Evolutionary conservation across 2,888 invertebrate genomes (phyloP).

Genomic region (Syrphus vitripennis): DNA sequence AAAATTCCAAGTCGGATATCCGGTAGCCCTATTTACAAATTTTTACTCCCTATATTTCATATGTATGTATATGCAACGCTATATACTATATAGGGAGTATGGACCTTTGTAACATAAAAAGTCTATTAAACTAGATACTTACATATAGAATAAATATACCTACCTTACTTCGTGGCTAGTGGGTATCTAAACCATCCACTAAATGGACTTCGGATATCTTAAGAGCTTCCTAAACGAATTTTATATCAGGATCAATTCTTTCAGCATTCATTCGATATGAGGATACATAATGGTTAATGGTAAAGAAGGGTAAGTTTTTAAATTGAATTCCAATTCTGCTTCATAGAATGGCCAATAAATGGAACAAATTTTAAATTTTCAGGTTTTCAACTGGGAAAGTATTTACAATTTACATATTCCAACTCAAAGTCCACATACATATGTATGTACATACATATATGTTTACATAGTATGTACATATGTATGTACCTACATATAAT

Average conservation of each 20-base stretch:
- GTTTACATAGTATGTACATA: not conserved
- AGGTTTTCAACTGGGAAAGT: not conserved
- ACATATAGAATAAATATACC: no score
- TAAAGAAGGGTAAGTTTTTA: not conserved
- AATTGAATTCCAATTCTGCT: slow-evolving; percentile 59
- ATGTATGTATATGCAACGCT: not conserved
- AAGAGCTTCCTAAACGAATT: slow-evolving; percentile 9
- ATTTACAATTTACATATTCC: not conserved
- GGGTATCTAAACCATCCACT: slow-evolving; percentile 7
- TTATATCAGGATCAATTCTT: not conserved
- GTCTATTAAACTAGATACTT: slow-evolving; percentile 23
- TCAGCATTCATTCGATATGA: slow-evolving; percentile 4
- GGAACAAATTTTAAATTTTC: not conserved
- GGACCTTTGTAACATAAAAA: not conserved
- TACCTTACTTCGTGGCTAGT: not conserved
- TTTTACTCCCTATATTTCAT: no score
- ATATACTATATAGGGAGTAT: not conserved
- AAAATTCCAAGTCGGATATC: not conserved
- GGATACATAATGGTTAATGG: slow-evolving; percentile 6
- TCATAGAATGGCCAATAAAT: slow-evolving; percentile 18
- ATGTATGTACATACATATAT: no score
- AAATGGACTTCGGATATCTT: slow-evolving; percentile 28
- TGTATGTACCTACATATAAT: not conserved
- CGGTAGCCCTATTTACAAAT: no score
- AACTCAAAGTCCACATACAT: not conserved